Evolutionary conservation across 2,888 invertebrate genomes (phyloP).

Genomic region (Pammene aurita): DNA sequence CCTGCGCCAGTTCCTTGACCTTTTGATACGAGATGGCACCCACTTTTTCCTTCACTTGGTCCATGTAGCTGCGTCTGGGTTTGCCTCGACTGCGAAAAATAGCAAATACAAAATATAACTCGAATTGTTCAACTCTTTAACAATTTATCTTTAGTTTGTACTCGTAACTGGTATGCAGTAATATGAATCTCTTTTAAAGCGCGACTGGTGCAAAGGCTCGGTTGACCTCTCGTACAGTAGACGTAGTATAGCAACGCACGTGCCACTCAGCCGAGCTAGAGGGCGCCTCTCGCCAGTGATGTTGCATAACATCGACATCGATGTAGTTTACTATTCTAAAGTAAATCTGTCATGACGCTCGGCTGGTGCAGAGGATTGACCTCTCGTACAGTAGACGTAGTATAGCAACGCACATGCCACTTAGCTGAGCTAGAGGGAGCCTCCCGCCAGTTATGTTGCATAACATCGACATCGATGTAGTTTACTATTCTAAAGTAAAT

Average conservation of each 20-base stretch:
- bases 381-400: conserved; percentile 68
- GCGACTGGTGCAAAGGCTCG: conserved; percentile 15
- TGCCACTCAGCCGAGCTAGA: conserved; percentile 76
- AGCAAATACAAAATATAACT: neutral
- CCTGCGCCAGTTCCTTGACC: too few relatives aligned
- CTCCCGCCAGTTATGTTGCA: conserved; percentile 50
- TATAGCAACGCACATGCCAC: conserved; percentile 75
- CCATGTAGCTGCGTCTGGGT: too few relatives aligned
- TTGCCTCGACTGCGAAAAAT: too few relatives aligned
- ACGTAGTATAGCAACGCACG: conserved; percentile 73
- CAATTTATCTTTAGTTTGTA: neutral
- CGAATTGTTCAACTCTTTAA: neutral
- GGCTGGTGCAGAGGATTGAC: conserved; percentile 40
- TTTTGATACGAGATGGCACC: too few relatives aligned
- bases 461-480: conserved; percentile 18
- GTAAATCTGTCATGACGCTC: too few relatives aligned
- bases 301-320: conserved; percentile 34
- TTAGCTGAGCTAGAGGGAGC: conserved; percentile 70
- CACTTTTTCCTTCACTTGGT: too few relatives aligned
- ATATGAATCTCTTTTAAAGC: conserved; percentile 13
- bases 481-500: neutral
- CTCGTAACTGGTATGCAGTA: neutral
- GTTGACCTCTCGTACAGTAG: conserved; percentile 61
- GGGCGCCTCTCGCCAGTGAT: conserved; percentile 53
- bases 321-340: neutral